Evolutionary conservation across 2,797 vertebrate species (phyloP).

Genomic region (Chelon labrosus): DNA sequence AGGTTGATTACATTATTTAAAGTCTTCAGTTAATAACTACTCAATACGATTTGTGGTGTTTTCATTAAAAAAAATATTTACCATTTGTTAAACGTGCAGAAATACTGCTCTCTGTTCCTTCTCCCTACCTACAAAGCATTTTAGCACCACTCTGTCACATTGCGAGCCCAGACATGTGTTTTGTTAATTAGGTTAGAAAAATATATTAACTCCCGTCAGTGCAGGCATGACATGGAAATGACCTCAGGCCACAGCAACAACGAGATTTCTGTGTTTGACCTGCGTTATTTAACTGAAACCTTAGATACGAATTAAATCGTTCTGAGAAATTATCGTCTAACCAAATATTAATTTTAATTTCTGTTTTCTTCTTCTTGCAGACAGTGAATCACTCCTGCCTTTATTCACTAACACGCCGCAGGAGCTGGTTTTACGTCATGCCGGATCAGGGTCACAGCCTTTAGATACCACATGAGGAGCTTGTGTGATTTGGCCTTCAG

Average conservation of each 20-base stretch:
- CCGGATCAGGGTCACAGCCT: background rate
- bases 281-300: constrained; percentile 2
- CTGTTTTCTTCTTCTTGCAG: background rate
- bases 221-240: constrained; percentile 31
- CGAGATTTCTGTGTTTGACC: background rate
- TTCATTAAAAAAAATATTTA: background rate
- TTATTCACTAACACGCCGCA: background rate
- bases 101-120: background rate
- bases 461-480: background rate
- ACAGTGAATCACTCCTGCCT: background rate
- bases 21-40: background rate
- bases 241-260: background rate
- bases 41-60: background rate
- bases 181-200: constrained; percentile 50
- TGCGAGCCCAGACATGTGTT: constrained; percentile 4
- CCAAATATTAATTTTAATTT: background rate
- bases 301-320: background rate
- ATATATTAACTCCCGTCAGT: constrained; percentile 30
- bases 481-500: no score
- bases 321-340: background rate
- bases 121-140: background rate
- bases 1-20: background rate
- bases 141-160: constrained; percentile 9
- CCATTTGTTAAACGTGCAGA: background rate
- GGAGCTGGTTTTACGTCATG: background rate